phyloP scores from a whole-genome alignment of 2,113 vertebrate species.

The Meles meles region DNA sequence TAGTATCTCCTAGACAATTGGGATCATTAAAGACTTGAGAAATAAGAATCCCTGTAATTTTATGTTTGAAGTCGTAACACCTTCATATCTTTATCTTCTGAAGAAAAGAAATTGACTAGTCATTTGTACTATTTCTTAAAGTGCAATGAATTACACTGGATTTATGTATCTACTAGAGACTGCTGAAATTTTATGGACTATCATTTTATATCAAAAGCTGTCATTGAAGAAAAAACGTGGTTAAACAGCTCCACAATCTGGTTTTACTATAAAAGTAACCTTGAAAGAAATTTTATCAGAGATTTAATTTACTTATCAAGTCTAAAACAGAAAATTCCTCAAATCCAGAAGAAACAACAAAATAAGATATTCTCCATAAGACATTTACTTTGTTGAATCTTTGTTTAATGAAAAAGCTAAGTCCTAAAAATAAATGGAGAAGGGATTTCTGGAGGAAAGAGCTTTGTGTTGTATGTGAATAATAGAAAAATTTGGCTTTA shows the following conservation, averaged over 20 bases:
- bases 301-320: neutral
- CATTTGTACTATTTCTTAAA: neutral
- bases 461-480: neutral
- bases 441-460: neutral
- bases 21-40: neutral
- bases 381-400: neutral
- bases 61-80: neutral
- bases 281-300: neutral
- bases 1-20: neutral
- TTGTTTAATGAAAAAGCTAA: neutral
- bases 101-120: neutral
- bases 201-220: neutral
- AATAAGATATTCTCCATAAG: neutral
- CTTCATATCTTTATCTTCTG: neutral
- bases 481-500: neutral
- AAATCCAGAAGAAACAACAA: neutral
- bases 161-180: neutral
- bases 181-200: neutral
- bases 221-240: neutral
- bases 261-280: neutral
- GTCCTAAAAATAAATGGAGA: neutral
- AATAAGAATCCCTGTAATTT: neutral
- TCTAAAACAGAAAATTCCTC: neutral
- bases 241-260: conserved; percentile 3
- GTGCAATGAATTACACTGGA: neutral